Evolutionary conservation across 35 echinoderm and acorn worm genomes (phyloP), one percentile per base, ranked within the genome.

Genomic region (Heliocidaris erythrogramma): DNA sequence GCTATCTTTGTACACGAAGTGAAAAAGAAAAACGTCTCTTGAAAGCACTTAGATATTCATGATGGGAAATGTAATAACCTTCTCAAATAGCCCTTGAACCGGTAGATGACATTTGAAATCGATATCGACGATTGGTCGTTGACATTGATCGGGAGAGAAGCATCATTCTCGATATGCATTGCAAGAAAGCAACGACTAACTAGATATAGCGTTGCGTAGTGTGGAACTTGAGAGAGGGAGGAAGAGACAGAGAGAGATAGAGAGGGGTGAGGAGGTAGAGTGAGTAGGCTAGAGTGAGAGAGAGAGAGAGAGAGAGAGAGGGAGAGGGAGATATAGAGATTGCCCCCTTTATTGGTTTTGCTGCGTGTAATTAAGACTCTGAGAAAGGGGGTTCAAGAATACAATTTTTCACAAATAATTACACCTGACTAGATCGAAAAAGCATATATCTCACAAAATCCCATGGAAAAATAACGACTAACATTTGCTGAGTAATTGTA

Each of bases 81-180:
- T 78, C 17, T 78, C 65, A 7, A 78, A 78, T n/a, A 78, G 65
- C 27, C 65, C 65, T 78, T 78, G 65, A 78, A 78, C 65, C 17
- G 21, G 27, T 78, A 21, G 65, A 78, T 78, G 65, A n/a, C 21
- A 78, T 78, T n/a, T 78, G 65, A n/a, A 78, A 78, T 78, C 65
- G 17, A 78, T 78, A 78, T 78, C 18, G 27, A 27, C 65, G 18
- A 78, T 78, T 78, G 65, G 21, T 78, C 65, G 65, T 78, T 78
- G 65, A 78, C 65, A 78, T 78, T 78, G 65, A 78, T 78, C 65
- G 65, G 65, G 65, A 78, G 65, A 78, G 65, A 78, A 78, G 18
- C 18, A 18, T 24, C 21, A 24, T 78, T 27, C 65, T 78, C 65
- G 17, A 78, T n/a, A 78, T 78, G 27, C 65, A n/a, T 78, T 78